These are phyloP conservation scores for Heliconius melpomene DNA, from an alignment of 1,140 invertebrate species.

Conservation along the genomic window DNA sequence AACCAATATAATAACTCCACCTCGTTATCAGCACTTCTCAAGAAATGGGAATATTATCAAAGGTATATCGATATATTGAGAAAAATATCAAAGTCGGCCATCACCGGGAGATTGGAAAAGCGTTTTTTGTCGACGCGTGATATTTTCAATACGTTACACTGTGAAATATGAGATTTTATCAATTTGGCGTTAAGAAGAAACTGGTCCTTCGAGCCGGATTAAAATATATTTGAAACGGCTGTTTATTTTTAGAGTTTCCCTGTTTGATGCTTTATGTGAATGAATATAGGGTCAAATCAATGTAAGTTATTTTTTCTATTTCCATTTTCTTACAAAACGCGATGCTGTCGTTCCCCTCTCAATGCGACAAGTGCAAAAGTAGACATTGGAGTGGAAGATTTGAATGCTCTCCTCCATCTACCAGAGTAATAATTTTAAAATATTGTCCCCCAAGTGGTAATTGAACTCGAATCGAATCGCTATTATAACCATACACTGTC, in stretches of 20 bases:
- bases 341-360: too few relatives aligned
- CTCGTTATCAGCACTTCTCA: conserved; percentile 24
- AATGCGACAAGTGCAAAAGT: too few relatives aligned
- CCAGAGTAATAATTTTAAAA: too few relatives aligned
- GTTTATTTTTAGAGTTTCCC: neutral
- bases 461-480: too few relatives aligned
- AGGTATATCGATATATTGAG: conserved; percentile 25
- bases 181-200: conserved; percentile 16
- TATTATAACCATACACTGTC: too few relatives aligned
- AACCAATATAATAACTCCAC: conserved; percentile 26
- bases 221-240: conserved; percentile 3
- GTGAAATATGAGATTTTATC: conserved; percentile 25
- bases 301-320: too few relatives aligned
- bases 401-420: too few relatives aligned
- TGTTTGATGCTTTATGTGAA: neutral
- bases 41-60: conserved; percentile 18
- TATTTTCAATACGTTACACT: conserved; percentile 19
- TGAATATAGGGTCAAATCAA: neutral
- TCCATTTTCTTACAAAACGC: too few relatives aligned
- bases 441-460: too few relatives aligned
- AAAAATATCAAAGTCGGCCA: conserved; percentile 31
- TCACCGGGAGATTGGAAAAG: conserved; percentile 21
- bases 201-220: conserved; percentile 5
- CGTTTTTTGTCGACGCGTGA: conserved; percentile 22
- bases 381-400: too few relatives aligned